Conservation (phyloP, 2,888 invertebrate genomes). For the Drosophila stalkeri region DNA sequence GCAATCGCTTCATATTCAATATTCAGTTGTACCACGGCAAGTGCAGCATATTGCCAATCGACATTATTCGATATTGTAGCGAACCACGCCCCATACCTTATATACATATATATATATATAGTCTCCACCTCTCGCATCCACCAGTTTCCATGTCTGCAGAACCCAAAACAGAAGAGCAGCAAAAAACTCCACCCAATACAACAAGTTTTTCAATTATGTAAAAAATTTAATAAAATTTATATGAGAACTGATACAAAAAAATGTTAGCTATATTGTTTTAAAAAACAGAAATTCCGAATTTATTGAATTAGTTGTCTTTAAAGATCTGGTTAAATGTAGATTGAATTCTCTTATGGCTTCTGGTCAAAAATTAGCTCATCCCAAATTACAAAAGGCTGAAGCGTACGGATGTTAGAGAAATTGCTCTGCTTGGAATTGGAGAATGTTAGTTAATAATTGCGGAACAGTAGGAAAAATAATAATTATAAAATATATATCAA, state of each 20-base stretch:
- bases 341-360: neutral
- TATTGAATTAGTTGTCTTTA: neutral
- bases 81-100: neutral
- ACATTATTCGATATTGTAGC: conserved; percentile 49
- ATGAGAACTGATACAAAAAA: neutral
- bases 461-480: too few species aligned
- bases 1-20: conserved; percentile 78
- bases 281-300: neutral
- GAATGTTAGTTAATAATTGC: too few species aligned
- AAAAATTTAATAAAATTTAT: neutral
- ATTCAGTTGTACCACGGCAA: conserved; percentile 71
- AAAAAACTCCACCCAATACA: neutral
- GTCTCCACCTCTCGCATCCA: neutral
- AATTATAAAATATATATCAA: too few species aligned
- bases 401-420: too few species aligned
- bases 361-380: too few species aligned
- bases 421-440: too few species aligned
- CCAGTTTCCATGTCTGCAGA: conserved; percentile 6
- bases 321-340: neutral
- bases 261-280: neutral
- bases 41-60: conserved; percentile 74
- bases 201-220: conserved; percentile 1
- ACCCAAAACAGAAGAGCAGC: neutral
- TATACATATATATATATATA: neutral
- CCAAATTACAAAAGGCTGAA: too few species aligned